Conservation (phyloP, 1,140 invertebrate genomes). For the Drosophila pachea region DNA sequence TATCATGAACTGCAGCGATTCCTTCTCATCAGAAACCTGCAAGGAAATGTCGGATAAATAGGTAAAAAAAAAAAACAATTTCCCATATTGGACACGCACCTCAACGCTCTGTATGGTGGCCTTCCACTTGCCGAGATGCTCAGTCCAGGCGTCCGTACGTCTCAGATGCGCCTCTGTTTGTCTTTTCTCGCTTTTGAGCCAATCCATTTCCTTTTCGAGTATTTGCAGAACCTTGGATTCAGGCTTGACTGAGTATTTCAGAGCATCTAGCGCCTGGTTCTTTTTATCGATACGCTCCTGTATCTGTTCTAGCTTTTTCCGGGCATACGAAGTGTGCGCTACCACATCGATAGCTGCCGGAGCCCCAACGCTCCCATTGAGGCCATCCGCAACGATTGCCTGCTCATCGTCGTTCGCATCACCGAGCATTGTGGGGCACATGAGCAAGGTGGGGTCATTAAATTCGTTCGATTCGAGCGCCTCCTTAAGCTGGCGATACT, state of each 20-base stretch:
- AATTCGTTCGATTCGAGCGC: conserved; percentile 85
- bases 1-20: conserved; percentile 89
- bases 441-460: conserved; percentile 73
- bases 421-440: conserved; percentile 46
- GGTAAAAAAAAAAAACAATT: background rate
- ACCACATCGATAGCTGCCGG: conserved; percentile 83
- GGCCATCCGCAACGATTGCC: conserved; percentile 56
- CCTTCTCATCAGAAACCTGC: conserved; percentile 87
- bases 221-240: conserved; percentile 87
- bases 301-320: conserved; percentile 88
- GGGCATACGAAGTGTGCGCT: conserved; percentile 90
- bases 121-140: conserved; percentile 91
- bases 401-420: conserved; percentile 70
- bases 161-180: conserved; percentile 90
- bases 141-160: conserved; percentile 93
- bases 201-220: conserved; percentile 90
- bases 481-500: conserved; percentile 88
- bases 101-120: conserved; percentile 90
- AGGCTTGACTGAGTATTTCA: conserved; percentile 86
- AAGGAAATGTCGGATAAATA: background rate
- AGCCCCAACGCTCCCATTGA: conserved; percentile 43
- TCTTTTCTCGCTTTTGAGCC: conserved; percentile 87
- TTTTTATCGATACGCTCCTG: conserved; percentile 90
- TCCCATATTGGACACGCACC: conserved; percentile 78
- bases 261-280: conserved; percentile 87